Evolutionary conservation across 2,113 vertebrate genomes (phyloP).

Genomic region (Nyctibius bracteatus): DNA sequence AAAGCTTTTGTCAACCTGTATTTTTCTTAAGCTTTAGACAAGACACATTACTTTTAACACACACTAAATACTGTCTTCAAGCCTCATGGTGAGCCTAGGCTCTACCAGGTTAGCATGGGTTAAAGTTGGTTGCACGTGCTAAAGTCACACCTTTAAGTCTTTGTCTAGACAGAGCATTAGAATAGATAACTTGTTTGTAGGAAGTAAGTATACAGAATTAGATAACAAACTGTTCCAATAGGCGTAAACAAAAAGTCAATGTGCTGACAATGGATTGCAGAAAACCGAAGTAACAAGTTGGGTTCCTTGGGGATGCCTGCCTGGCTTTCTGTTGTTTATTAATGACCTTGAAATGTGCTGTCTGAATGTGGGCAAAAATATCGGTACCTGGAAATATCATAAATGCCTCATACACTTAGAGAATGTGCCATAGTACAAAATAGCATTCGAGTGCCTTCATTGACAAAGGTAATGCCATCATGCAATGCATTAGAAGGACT

Average conservation of each 20-base stretch:
- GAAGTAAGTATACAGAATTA: constrained; percentile 19
- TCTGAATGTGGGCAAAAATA: background rate
- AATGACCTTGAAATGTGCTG: background rate
- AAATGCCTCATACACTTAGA: background rate
- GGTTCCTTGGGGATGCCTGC: background rate
- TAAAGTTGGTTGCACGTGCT: background rate
- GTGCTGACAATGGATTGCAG: background rate
- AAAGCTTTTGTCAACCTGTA: constrained; percentile 32
- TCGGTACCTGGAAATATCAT: background rate
- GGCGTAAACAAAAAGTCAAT: constrained; percentile 3
- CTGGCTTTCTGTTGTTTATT: background rate
- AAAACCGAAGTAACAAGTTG: background rate
- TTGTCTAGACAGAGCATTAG: constrained; percentile 33
- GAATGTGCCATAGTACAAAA: background rate
- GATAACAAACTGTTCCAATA: constrained; percentile 9
- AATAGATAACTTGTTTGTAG: constrained; percentile 31
- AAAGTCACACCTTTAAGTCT: constrained; percentile 39
- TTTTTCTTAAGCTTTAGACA: constrained; percentile 33
- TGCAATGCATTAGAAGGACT: background rate
- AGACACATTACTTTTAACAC: background rate
- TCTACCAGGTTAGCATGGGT: background rate
- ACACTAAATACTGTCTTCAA: background rate
- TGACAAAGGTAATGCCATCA: background rate
- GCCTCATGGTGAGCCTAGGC: background rate
- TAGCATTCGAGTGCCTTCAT: background rate